phyloP scores from a whole-genome alignment of 2,113 vertebrate species.

The Egretta garzetta region DNA sequence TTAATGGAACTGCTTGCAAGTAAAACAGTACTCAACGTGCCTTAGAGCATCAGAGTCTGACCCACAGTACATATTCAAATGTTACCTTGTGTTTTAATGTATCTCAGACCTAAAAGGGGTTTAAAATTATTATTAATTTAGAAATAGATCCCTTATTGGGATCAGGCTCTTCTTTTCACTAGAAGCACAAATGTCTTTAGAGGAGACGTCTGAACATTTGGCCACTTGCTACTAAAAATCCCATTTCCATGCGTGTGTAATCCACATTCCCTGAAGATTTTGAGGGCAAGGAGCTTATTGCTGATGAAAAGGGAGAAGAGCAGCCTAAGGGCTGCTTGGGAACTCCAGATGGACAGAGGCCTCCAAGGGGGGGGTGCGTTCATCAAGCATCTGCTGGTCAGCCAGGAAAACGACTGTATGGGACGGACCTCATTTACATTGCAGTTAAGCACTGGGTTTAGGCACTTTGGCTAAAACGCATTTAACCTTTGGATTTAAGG shows the following conservation, averaged over 20 bases:
- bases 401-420: not conserved
- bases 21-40: slow-evolving; percentile 10
- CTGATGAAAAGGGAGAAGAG: slow-evolving; percentile 20
- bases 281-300: slow-evolving; percentile 42
- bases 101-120: not conserved
- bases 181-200: slow-evolving; percentile 30
- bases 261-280: slow-evolving; percentile 40
- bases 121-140: slow-evolving; percentile 45
- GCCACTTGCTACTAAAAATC: slow-evolving; percentile 58
- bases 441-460: not conserved
- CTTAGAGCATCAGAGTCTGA: slow-evolving; percentile 32
- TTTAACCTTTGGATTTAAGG: slow-evolving; percentile 53
- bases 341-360: slow-evolving; percentile 3
- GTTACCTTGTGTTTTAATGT: slow-evolving; percentile 59
- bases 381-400: not conserved
- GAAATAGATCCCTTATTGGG: slow-evolving; percentile 28
- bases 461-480: not conserved
- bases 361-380: not conserved
- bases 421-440: not conserved
- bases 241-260: slow-evolving; percentile 42
- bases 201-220: slow-evolving; percentile 29
- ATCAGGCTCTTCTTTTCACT: not conserved
- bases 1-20: slow-evolving; percentile 53
- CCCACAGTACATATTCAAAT: slow-evolving; percentile 44
- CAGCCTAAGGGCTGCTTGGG: slow-evolving; percentile 17